Evolutionary conservation across 2,113 vertebrate species (phyloP), one percentile per base, ranked within the genome.

Genomic region (Balaeniceps rex): DNA sequence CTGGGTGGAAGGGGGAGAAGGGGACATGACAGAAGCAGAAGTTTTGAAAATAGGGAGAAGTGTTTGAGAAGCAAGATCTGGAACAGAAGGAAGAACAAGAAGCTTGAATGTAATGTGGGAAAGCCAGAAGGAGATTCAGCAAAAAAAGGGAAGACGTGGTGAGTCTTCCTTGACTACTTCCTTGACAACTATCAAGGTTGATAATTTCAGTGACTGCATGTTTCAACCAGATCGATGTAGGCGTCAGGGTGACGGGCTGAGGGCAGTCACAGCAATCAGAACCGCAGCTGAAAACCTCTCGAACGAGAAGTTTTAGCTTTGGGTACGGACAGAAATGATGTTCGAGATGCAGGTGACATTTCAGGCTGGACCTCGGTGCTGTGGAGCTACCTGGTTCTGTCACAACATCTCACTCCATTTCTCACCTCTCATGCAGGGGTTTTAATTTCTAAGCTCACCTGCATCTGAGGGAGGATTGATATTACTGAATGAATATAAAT

Each of bases 301-400:
- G 26, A 29, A 49, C 7, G 17, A 31, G 33, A 40, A 38, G 10
- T 64, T 78, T 51, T 49, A 19, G 16, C 44, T 85, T n/a, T 60
- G 60, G 29, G 42, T 22, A 3, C 2, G 6, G 68, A 44, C 5
- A 51, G n/a, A n/a, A 60, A 38, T 7, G 0, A 4, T 17, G 36
- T 55, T 7, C 8, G 22, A 14, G 14, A 1, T 9, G 28, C 6
- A 17, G 2, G 2, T 77, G 40, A 6, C 10, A 46, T 4, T 51
- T 55, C 55, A 23, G 58, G 55, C 14, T 60, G 46, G 21, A 8
- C 38, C 55, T 54, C 0, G 2, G 42, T 36, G 46, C n/a, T 58
- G 26, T 4, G 12, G 36, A 18, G 10, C 24, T 89, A 6, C n/a
- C 29, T 47, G 55, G 11, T 19, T 84, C 52, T 3, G 1, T 2